phyloP scores from a whole-genome alignment of 1,140 invertebrate species.

The Tetramorium alpestre region DNA sequence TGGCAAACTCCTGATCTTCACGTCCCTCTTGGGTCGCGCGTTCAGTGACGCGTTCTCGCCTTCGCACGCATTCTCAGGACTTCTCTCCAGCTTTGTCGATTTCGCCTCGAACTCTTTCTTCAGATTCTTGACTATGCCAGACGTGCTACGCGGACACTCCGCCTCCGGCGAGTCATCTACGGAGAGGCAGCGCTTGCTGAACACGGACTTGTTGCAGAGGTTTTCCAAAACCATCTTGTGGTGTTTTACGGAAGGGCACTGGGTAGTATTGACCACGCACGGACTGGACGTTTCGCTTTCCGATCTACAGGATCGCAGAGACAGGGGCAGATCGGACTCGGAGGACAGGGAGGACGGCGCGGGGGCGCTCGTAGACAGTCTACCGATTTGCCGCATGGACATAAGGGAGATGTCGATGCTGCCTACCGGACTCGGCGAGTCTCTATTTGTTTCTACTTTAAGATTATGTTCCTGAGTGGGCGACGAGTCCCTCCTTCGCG shows the following conservation, averaged over 20 bases:
- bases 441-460: constrained; percentile 69
- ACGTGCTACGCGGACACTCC: constrained; percentile 82
- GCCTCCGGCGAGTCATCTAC: constrained; percentile 82
- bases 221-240: constrained; percentile 88
- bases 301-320: constrained; percentile 82
- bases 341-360: constrained; percentile 87
- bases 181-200: constrained; percentile 81
- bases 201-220: constrained; percentile 82
- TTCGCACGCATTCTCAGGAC: constrained; percentile 79
- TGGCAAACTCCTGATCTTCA: constrained; percentile 86
- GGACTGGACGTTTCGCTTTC: constrained; percentile 84
- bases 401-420: constrained; percentile 80
- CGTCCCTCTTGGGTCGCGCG: constrained; percentile 73
- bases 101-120: constrained; percentile 95
- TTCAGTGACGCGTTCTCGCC: constrained; percentile 67
- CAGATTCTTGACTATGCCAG: constrained; percentile 92
- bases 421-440: constrained; percentile 73
- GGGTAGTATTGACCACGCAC: constrained; percentile 85
- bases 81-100: constrained; percentile 84
- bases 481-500: constrained; percentile 76
- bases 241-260: constrained; percentile 87
- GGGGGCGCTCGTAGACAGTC: constrained; percentile 88
- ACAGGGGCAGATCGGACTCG: constrained; percentile 81
- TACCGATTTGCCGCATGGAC: constrained; percentile 77
- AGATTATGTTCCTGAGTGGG: constrained; percentile 66